Conservation (phyloP, 2,797 vertebrate genomes). For the Tokudaia muenninki region DNA sequence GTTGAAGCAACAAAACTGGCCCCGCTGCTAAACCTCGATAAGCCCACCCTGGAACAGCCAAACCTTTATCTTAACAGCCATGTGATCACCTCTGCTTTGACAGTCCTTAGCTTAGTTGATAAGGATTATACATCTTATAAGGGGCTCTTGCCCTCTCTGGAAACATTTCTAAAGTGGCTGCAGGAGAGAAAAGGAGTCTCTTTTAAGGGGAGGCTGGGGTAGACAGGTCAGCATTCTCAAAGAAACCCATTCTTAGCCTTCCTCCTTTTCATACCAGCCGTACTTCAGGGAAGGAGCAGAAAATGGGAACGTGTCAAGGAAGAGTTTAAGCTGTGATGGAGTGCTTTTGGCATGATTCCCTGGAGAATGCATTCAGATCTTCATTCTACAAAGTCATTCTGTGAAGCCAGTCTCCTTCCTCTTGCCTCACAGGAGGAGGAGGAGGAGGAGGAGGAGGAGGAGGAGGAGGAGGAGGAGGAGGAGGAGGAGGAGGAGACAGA, state of each 20-base stretch:
- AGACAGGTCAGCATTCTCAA: conserved; percentile 63
- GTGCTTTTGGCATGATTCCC: conserved; percentile 20
- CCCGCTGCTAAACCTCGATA: conserved; percentile 87
- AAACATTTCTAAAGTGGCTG: conserved; percentile 69
- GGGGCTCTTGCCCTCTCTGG: conserved; percentile 72
- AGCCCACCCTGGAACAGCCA: conserved; percentile 84
- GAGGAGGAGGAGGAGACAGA: background rate
- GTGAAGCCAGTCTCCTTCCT: accelerated
- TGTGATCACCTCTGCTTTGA: conserved; percentile 87
- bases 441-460: too few species aligned
- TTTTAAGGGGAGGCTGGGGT: background rate
- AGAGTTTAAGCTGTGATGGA: conserved; percentile 29
- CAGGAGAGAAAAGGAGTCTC: conserved; percentile 68
- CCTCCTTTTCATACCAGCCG: conserved; percentile 57
- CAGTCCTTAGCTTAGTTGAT: conserved; percentile 85
- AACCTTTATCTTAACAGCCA: conserved; percentile 89
- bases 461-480: background rate
- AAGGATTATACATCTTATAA: conserved; percentile 84
- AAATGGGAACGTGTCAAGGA: conserved; percentile 57
- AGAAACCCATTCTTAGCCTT: conserved; percentile 37
- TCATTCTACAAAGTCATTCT: background rate
- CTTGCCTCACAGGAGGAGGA: background rate
- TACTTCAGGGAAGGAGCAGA: conserved; percentile 68
- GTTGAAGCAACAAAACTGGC: conserved; percentile 85
- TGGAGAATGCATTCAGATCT: background rate